Evolutionary conservation across 2,113 vertebrate genomes (phyloP).

Genomic region (Etheostoma cragini): DNA sequence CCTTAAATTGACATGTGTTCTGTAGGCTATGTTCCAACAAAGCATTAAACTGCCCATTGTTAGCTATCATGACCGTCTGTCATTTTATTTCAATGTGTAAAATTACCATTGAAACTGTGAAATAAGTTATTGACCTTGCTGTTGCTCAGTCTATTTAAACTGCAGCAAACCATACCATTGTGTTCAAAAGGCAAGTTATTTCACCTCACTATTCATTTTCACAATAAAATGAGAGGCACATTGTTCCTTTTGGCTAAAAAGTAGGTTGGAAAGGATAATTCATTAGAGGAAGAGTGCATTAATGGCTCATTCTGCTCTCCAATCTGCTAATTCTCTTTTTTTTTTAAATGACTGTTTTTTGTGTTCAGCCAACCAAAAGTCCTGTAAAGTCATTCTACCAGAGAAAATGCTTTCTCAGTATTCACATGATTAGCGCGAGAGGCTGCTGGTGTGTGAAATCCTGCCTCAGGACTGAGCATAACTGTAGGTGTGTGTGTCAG

Average conservation of each 20-base stretch:
- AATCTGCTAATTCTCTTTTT: not conserved
- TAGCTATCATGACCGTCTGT: not conserved
- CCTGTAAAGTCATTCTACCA: not conserved
- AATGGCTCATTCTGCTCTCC: not conserved
- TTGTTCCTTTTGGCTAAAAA: not conserved
- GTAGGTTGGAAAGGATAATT: not conserved
- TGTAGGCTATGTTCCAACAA: not conserved
- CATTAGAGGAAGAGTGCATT: too few species aligned
- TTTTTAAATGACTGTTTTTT: rapidly evolving
- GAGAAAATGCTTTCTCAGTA: slow-evolving; percentile 7
- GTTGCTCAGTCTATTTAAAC: too few species aligned
- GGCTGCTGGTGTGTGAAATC: not conserved
- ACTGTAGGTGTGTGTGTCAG: not conserved
- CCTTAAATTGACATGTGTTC: not conserved
- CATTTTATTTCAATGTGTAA: not conserved
- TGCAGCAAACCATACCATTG: not conserved
- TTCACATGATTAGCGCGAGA: slow-evolving; percentile 16
- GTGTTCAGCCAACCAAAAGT: not conserved
- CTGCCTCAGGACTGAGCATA: not conserved
- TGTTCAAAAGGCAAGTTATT: not conserved
- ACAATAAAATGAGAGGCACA: not conserved
- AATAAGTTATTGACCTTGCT: not conserved
- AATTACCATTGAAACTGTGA: not conserved
- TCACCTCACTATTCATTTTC: not conserved
- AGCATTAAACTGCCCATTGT: not conserved